A percentile compares a stretch with the other conserved stretches of the same genome.
phyloP scores from a whole-genome alignment of 2,113 vertebrate genomes.

The Pollimyrus isidori region DNA sequence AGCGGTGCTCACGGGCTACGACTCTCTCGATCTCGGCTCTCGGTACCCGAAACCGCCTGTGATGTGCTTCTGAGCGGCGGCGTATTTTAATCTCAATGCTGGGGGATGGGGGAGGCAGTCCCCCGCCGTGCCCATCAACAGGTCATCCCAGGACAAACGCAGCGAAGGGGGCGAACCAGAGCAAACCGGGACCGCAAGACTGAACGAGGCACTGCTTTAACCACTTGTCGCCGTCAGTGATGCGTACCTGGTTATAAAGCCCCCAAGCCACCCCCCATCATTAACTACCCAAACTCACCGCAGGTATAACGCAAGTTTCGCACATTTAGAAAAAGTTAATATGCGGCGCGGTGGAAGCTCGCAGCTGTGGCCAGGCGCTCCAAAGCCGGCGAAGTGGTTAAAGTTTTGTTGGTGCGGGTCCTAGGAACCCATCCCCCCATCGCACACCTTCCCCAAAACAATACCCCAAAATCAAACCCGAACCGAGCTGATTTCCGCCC shows the following conservation, averaged over 20 bases:
- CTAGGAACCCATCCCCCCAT: slow-evolving; percentile 38
- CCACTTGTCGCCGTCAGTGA: slow-evolving; percentile 11
- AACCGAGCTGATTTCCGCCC: slow-evolving; percentile 25
- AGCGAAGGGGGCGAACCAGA: slow-evolving; percentile 64
- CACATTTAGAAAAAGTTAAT: slow-evolving; percentile 4
- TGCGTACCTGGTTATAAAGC: background rate
- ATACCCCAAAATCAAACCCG: slow-evolving; percentile 34
- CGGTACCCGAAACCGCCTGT: background rate
- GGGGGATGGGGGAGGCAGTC: slow-evolving; percentile 55
- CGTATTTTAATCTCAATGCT: slow-evolving; percentile 48
- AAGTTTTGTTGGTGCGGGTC: slow-evolving; percentile 48
- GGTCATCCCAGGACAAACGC: slow-evolving; percentile 73
- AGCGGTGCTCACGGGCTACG: no score
- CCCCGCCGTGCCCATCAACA: slow-evolving; percentile 69
- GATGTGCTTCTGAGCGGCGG: background rate
- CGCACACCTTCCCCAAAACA: slow-evolving; percentile 42
- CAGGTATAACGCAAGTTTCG: background rate
- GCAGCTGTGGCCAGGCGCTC: slow-evolving; percentile 30
- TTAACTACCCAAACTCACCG: background rate
- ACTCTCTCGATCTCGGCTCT: no score
- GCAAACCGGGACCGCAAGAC: slow-evolving; percentile 47
- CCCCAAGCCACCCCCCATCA: background rate
- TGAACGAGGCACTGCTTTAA: slow-evolving; percentile 34
- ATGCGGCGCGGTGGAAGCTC: slow-evolving; percentile 29
- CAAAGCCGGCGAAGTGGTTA: slow-evolving; percentile 35